phyloP scores from a whole-genome alignment of 92 coral and sea anemone genomes.

The Porites evermanni region DNA sequence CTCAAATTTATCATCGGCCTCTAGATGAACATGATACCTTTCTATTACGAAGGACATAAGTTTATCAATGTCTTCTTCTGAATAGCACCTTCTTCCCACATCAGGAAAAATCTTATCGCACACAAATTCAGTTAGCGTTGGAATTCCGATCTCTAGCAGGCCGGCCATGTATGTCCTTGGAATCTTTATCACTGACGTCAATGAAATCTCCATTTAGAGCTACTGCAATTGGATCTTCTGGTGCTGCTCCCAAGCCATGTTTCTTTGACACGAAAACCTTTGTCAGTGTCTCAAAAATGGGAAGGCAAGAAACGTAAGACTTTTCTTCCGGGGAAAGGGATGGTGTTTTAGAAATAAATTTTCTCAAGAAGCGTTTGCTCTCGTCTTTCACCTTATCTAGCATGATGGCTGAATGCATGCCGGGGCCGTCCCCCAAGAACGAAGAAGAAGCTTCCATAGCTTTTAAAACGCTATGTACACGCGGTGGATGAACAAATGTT shows the following conservation, averaged over 20 bases:
- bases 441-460: conserved; percentile 41
- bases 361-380: conserved; percentile 51
- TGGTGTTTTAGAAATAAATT: conserved; percentile 47
- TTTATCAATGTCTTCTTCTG: conserved; percentile 42
- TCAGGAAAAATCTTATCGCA: conserved; percentile 34
- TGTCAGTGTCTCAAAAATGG: conserved; percentile 64
- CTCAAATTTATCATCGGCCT: conserved; percentile 11
- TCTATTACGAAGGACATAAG: conserved; percentile 54
- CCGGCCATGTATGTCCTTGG: conserved; percentile 52
- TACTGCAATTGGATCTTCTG: conserved; percentile 50
- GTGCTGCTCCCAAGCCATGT: conserved; percentile 42
- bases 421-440: background rate
- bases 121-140: conserved; percentile 34
- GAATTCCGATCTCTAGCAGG: conserved; percentile 16
- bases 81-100: conserved; percentile 6
- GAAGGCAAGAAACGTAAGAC: conserved; percentile 38
- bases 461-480: conserved; percentile 49
- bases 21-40: conserved; percentile 33
- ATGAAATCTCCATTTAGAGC: conserved; percentile 21
- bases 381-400: conserved; percentile 12
- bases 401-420: background rate
- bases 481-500: conserved; percentile 63
- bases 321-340: conserved; percentile 12
- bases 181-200: conserved; percentile 42
- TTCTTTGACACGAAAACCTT: conserved; percentile 28